Conservation (phyloP, 2,888 invertebrate species). For the Onchidella celtica region DNA sequence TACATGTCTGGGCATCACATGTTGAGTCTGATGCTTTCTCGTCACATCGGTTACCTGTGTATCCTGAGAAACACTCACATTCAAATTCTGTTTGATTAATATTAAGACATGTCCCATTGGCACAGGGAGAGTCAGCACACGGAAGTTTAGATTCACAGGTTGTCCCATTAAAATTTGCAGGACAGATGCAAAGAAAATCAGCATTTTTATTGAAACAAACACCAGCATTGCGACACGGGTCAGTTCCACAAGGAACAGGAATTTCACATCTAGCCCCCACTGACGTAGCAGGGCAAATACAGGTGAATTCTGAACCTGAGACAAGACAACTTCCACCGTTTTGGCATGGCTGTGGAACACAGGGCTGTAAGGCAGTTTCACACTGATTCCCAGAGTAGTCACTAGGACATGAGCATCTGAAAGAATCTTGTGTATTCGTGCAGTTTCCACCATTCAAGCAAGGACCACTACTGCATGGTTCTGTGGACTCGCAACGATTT, state of each 20-base stretch:
- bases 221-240: slow-evolving; percentile 64
- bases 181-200: slow-evolving; percentile 50
- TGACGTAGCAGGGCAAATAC: slow-evolving; percentile 56
- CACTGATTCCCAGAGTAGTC: slow-evolving; percentile 47
- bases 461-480: slow-evolving; percentile 56
- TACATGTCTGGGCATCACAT: slow-evolving; percentile 65
- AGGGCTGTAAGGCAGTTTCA: slow-evolving; percentile 82
- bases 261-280: slow-evolving; percentile 61
- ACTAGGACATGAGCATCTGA: slow-evolving; percentile 48
- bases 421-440: slow-evolving; percentile 29
- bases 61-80: slow-evolving; percentile 37
- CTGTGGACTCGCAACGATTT: slow-evolving; percentile 55
- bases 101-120: slow-evolving; percentile 57
- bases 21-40: slow-evolving; percentile 32
- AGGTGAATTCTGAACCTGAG: slow-evolving; percentile 31
- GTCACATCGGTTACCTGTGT: slow-evolving; percentile 39
- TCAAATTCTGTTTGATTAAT: slow-evolving; percentile 16
- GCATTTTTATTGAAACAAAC: slow-evolving; percentile 52
- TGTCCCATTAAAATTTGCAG: slow-evolving; percentile 50
- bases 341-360: slow-evolving; percentile 50
- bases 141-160: slow-evolving; percentile 54
- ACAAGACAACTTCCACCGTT: slow-evolving; percentile 52
- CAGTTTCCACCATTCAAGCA: slow-evolving; percentile 70
- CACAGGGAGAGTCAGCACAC: slow-evolving; percentile 58
- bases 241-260: slow-evolving; percentile 57